Evolutionary conservation across 2,797 vertebrate genomes (phyloP).

Genomic region (Morelia viridis): DNA sequence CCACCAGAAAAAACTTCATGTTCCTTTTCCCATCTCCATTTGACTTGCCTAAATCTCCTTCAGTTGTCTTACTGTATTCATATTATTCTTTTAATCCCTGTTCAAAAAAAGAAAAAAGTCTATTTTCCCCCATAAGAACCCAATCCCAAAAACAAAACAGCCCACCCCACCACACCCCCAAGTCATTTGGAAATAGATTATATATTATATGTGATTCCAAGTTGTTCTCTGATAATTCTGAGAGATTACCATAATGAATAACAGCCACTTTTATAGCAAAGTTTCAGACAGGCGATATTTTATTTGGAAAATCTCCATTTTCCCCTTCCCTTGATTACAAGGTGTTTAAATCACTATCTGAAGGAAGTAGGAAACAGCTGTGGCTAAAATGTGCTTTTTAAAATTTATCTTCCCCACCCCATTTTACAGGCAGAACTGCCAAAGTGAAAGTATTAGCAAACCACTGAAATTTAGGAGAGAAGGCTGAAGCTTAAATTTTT

Average conservation of each 20-base stretch:
- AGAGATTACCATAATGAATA: slow-evolving; percentile 62
- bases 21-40: slow-evolving; percentile 22
- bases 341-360: slow-evolving; percentile 70
- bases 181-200: slow-evolving; percentile 44
- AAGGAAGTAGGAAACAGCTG: slow-evolving; percentile 76
- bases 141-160: not conserved
- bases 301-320: slow-evolving; percentile 59
- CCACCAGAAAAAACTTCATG: slow-evolving; percentile 35
- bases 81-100: not conserved
- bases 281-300: slow-evolving; percentile 66
- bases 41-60: not conserved
- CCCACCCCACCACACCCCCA: not conserved
- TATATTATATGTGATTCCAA: slow-evolving; percentile 55
- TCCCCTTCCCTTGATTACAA: slow-evolving; percentile 60
- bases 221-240: slow-evolving; percentile 65
- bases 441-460: slow-evolving; percentile 59
- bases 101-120: not conserved
- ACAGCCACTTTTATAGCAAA: slow-evolving; percentile 62
- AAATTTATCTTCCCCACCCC: slow-evolving; percentile 29
- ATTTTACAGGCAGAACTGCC: slow-evolving; percentile 42
- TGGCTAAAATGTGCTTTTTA: slow-evolving; percentile 63
- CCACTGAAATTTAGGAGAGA: slow-evolving; percentile 53
- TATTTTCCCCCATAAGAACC: not conserved
- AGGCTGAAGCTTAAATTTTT: slow-evolving; percentile 47
- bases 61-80: slow-evolving; percentile 13